Evolutionary conservation across 1,140 invertebrate genomes (phyloP).

Genomic region (Ceratina japonica): DNA sequence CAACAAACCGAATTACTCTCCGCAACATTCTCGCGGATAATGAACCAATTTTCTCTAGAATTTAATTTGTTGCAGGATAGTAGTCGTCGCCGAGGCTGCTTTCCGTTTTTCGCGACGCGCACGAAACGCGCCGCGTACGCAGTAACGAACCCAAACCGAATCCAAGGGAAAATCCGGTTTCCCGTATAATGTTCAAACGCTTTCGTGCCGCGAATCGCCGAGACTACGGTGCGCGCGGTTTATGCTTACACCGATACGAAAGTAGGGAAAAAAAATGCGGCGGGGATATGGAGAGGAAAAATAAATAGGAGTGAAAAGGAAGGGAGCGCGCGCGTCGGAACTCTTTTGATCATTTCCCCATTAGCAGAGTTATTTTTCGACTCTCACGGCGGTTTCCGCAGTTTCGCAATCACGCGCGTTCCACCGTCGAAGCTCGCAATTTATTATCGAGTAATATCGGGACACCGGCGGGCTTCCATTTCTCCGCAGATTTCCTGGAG

Average conservation of each 20-base stretch:
- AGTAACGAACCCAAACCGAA: conserved; percentile 12
- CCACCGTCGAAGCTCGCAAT: conserved; percentile 9
- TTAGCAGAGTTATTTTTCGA: too few relatives aligned
- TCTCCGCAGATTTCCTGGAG: background rate
- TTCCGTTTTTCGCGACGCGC: conserved; percentile 9
- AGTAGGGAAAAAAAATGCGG: too few relatives aligned
- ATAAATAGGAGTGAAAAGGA: background rate
- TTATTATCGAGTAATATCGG: conserved; percentile 18
- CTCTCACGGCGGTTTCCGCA: background rate
- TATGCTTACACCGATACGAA: background rate
- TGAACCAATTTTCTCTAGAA: conserved; percentile 18
- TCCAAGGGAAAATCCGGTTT: background rate
- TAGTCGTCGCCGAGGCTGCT: background rate
- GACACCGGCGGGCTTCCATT: conserved; percentile 7
- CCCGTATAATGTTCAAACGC: conserved; percentile 6
- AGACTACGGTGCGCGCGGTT: background rate
- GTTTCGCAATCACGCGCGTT: background rate
- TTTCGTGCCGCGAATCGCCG: background rate
- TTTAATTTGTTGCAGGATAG: background rate
- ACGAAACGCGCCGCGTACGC: background rate
- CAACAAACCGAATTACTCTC: conserved; percentile 16
- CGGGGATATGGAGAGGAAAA: too few relatives aligned
- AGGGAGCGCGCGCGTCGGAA: too few relatives aligned
- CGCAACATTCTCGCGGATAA: conserved; percentile 20
- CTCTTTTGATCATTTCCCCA: too few relatives aligned